Base-by-base conservation (phyloP, 2,888 invertebrate genomes). In the Ophioninae sp. region DNA sequence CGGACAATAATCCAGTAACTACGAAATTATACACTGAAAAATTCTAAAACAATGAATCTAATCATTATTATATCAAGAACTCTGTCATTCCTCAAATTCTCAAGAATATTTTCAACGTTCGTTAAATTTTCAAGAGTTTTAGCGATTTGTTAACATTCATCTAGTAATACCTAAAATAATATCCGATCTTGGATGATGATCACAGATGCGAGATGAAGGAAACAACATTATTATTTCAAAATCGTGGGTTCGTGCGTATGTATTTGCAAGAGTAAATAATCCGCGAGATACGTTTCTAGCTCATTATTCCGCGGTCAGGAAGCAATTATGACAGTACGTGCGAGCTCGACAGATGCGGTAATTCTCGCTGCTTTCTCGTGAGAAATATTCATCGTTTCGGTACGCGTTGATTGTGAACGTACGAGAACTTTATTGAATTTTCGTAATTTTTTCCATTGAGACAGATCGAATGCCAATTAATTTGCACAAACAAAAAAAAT, bases 241-340 rank as follows among this genome's bases (percentile, higher is more conserved):
- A 77, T 77, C 20, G 41, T 69, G 59, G 68, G 41, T 23, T 59
- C 67, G 51, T 17, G 59, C 44, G 61, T 58, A 65, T 76, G 68
- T 59, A 61, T 69, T 76, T 68, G 44, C 59, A 61, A 44, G 77
- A 41, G 68, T 37, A 65, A 56, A 61, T 77, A 61, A 77, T 69
- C 30, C 69, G 61, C 44, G 17, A 44, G 41, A 39, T 64, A 39
- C 59, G 68, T 64, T 51, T 41, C 56, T 44, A 61, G 30, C 69
- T 68, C 64, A n/a, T 59, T 68, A 41, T 22, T 64, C 20, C 41
- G 30, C 58, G 65, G 75, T 71, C 82, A 82, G 82, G 82, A 82
- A 82, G 82, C 72, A 82, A 79, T 82, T 75, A 82, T 71, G 59
- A 64, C 58, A 9, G 51, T 22, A 78, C 69, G 78, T 82, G 73